Evolutionary conservation across 2,888 invertebrate genomes (phyloP).

Genomic region (Torymus texanus): DNA sequence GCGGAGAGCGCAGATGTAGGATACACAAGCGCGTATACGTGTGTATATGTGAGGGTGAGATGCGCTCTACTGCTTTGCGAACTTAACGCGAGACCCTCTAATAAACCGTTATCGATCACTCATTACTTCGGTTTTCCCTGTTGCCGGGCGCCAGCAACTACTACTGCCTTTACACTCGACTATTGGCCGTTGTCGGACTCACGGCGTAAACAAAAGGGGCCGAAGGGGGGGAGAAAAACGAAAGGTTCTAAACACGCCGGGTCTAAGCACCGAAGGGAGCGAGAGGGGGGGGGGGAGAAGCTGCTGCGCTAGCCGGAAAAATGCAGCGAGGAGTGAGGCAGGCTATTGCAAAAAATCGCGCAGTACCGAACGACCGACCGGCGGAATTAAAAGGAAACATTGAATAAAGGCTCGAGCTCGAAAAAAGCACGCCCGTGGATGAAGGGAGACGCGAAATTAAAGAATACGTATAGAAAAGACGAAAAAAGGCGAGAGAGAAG

Average conservation of each 20-base stretch:
- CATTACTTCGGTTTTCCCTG: neutral
- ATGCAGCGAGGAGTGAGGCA: no score
- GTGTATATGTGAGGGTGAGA: no score
- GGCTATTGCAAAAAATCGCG: slow-evolving; percentile 35
- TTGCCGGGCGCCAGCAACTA: no score
- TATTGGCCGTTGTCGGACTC: neutral
- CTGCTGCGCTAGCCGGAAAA: neutral
- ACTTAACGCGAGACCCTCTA: neutral
- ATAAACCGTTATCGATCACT: neutral
- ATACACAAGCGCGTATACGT: no score
- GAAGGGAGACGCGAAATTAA: slow-evolving; percentile 2
- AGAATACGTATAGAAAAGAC: neutral
- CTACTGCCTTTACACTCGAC: neutral
- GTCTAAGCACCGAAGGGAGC: neutral
- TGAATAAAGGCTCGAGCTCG: neutral
- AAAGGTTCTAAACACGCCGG: neutral
- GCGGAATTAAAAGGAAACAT: slow-evolving; percentile 32
- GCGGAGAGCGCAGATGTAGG: neutral
- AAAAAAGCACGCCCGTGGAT: neutral
- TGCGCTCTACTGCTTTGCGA: neutral
- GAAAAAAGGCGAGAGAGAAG: neutral
- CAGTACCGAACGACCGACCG: neutral
- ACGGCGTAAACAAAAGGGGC: neutral
- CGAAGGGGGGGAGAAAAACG: neutral
- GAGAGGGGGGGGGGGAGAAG: neutral